Percentiles rank a stretch among this genome's conserved stretches.
These are phyloP conservation scores for Chrysomela aeneicollis DNA, from an alignment of 2,888 invertebrate genomes.

Conservation along the genomic window DNA sequence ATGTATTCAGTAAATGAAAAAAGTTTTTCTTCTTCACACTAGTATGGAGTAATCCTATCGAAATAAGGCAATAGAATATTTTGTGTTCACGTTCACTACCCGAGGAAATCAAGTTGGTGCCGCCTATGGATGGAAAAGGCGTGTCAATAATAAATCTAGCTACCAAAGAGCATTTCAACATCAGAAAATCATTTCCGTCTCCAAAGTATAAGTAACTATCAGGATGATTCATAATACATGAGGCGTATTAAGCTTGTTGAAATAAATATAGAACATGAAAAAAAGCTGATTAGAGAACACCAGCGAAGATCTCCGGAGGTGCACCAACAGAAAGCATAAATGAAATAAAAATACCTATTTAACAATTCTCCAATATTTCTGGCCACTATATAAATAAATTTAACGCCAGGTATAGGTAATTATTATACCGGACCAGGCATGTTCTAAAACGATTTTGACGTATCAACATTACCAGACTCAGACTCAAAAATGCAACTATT, in stretches of 20 bases:
- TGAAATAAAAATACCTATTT: neutral
- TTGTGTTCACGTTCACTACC: too few relatives aligned
- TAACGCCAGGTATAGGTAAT: too few relatives aligned
- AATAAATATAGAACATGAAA: conserved; percentile 12
- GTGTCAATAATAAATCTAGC: conserved; percentile 18
- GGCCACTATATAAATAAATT: too few relatives aligned
- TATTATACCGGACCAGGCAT: too few relatives aligned
- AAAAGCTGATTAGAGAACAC: neutral
- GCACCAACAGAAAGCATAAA: neutral
- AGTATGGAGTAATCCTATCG: too few relatives aligned
- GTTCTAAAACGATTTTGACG: too few relatives aligned
- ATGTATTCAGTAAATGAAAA: too few relatives aligned
- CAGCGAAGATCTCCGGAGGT: neutral
- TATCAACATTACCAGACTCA: too few relatives aligned
- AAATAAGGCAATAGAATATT: too few relatives aligned
- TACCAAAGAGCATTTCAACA: conserved; percentile 22
- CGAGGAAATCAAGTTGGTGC: neutral
- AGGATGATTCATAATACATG: conserved; percentile 23
- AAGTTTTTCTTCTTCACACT: too few relatives aligned
- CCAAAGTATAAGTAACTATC: conserved; percentile 14
- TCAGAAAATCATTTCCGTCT: conserved; percentile 26
- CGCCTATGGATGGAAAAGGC: conserved; percentile 15
- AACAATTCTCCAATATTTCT: too few relatives aligned
- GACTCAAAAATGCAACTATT: too few relatives aligned
- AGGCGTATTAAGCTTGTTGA: conserved; percentile 15